A percentile compares a stretch with the other conserved stretches of the same genome.
phyloP scores from a whole-genome alignment of 2,888 invertebrate species.

The Amiota minor region DNA sequence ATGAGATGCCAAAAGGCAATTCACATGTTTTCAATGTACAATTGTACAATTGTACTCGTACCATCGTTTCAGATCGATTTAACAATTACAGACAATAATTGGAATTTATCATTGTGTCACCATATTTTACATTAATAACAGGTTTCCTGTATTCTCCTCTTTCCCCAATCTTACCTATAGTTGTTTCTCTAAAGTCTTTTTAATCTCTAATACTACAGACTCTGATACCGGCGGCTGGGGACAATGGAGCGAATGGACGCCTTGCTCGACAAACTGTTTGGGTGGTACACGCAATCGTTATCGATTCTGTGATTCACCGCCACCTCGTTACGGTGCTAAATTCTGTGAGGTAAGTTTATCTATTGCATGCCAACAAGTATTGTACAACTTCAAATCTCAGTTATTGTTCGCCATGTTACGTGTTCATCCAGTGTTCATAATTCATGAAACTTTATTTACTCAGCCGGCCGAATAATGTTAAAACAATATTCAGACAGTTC shows the following conservation, averaged over 20 bases:
- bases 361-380: too few species aligned
- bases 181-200: not conserved
- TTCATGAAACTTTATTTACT: slow-evolving; percentile 15
- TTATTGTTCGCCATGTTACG: not conserved
- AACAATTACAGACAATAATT: slow-evolving; percentile 12
- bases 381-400: slow-evolving; percentile 48
- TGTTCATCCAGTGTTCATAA: not conserved
- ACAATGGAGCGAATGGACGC: slow-evolving; percentile 89
- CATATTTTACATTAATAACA: slow-evolving; percentile 27
- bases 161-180: not conserved
- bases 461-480: not conserved
- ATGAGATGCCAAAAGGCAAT: not conserved
- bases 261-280: slow-evolving; percentile 84
- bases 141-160: not conserved
- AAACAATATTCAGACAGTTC: slow-evolving; percentile 4
- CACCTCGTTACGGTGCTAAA: slow-evolving; percentile 89
- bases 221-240: slow-evolving; percentile 86
- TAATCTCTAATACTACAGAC: slow-evolving; percentile 74
- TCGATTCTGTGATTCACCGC: slow-evolving; percentile 90
- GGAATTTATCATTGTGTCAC: not conserved
- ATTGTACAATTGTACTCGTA: not conserved
- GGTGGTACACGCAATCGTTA: slow-evolving; percentile 88
- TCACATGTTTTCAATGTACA: slow-evolving; percentile 1
- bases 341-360: slow-evolving; percentile 83
- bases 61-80: not conserved